Base-by-base conservation (phyloP, 2,888 invertebrate species). In the Archips crataeganus region DNA sequence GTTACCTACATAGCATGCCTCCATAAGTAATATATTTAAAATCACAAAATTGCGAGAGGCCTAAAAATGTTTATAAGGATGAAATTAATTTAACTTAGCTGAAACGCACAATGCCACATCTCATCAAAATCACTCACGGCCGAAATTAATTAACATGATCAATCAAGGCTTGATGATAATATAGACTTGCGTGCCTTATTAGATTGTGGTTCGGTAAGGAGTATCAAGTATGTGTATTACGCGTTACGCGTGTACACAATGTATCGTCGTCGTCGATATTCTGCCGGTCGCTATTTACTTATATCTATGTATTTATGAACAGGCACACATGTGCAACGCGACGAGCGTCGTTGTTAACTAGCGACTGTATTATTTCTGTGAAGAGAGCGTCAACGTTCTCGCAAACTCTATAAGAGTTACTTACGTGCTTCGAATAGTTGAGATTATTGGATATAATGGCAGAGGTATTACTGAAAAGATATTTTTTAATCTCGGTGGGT, bases 341-440 rank as follows among this genome's bases (percentile, higher is more conserved):
- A 45, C 70, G 45, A 62, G 63, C n/a, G 13, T 42, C 57, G 51
- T 42, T 45, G 54, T 54, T 62, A 54, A 57, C 32, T 57, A 54
- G 45, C 54, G 45, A 63, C 45, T 57, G 63, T 70, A 64, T 70
- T 63, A 57, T 57, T 57, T 63, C 70, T 70, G 63, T 47, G 63
- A 64, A 64, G 45, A 70, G 62, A 36, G 45, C 45, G 63, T 57
- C 54, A 39, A 34, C 54, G 34, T 36, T 70, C 63, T 63, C 45
- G 54, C 63, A 32, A 54, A 45, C 39, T 70, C 70, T 62, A 62
- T 70, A 70, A 70, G 62, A 32, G 70, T 51, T 54, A 62, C 70
- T 51, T 54, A 62, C 70, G 70, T 70, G 70, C 10, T 54, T 70
- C 11, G 70, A 62, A 63, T 63, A 63, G 34, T 54, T 70, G 54